phyloP scores from a whole-genome alignment of 1,140 invertebrate genomes.

The Pseudomyrmex cubaensis region DNA sequence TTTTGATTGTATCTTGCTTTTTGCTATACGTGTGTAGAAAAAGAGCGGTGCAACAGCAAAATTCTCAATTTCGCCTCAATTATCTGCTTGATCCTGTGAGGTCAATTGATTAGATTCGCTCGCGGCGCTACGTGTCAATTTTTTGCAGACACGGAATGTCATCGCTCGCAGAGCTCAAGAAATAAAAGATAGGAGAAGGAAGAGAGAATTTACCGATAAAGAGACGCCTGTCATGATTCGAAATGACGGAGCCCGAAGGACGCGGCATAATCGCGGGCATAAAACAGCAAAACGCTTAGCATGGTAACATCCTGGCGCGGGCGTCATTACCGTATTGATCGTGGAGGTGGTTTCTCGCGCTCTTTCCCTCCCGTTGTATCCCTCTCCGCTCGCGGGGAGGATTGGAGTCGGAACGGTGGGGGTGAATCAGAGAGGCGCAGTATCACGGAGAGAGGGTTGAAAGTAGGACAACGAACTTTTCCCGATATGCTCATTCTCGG shows the following conservation, averaged over 20 bases:
- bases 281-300: conserved; percentile 78
- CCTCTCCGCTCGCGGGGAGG: conserved; percentile 45
- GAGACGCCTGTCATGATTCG: conserved; percentile 34
- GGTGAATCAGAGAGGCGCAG: conserved; percentile 35
- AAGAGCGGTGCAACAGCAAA: neutral
- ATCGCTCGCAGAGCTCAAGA: conserved; percentile 6
- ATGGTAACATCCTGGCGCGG: conserved; percentile 69
- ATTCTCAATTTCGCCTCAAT: neutral
- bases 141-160: neutral
- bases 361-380: conserved; percentile 55
- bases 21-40: no score
- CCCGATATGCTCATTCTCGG: conserved; percentile 58
- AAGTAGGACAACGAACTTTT: conserved; percentile 76
- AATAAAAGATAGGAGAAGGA: conserved; percentile 3
- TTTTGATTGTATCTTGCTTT: neutral
- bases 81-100: no score
- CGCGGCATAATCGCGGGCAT: conserved; percentile 66
- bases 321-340: conserved; percentile 77
- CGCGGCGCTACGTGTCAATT: neutral
- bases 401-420: conserved; percentile 35
- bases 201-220: conserved; percentile 40
- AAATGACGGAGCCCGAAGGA: conserved; percentile 55
- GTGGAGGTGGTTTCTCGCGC: conserved; percentile 67
- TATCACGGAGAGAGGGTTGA: conserved; percentile 71
- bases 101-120: neutral